phyloP scores from a whole-genome alignment of 2,113 vertebrate species.

The Tylochromis polylepis region DNA sequence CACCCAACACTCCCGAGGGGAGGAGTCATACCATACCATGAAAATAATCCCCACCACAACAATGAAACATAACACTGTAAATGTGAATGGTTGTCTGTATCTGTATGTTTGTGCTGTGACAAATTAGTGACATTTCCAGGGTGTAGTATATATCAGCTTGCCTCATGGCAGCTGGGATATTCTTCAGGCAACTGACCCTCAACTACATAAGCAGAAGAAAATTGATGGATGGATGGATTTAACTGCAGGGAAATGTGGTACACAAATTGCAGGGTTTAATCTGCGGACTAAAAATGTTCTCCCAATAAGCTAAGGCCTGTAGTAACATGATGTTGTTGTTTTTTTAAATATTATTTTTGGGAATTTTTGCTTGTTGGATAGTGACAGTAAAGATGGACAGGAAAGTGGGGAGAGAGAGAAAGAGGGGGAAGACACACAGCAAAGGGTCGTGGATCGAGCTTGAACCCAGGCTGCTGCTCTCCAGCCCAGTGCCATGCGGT shows the following conservation, averaged over 20 bases:
- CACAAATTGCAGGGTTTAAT: not conserved
- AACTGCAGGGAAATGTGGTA: not conserved
- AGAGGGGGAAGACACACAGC: not conserved
- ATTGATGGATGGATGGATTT: fast-evolving
- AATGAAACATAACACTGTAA: too few relatives aligned
- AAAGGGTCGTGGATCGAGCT: not conserved
- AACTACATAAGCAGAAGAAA: not conserved
- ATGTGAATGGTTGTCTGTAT: not conserved
- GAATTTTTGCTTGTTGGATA: fast-evolving
- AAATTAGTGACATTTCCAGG: not conserved
- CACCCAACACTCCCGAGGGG: too few relatives aligned
- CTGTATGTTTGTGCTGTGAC: not conserved
- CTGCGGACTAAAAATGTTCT: not conserved
- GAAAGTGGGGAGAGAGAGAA: fast-evolving
- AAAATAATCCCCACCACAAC: too few relatives aligned
- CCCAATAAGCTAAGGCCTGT: not conserved
- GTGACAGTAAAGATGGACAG: fast-evolving
- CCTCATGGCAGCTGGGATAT: not conserved
- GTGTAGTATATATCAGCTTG: not conserved
- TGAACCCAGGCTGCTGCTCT: not conserved
- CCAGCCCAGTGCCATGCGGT: fast-evolving
- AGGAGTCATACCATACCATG: too few relatives aligned
- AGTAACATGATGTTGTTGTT: not conserved
- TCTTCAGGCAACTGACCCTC: not conserved
- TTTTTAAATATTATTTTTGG: too few relatives aligned